Conservation (phyloP, 2,113 vertebrate species). For the Cacatua alba region DNA sequence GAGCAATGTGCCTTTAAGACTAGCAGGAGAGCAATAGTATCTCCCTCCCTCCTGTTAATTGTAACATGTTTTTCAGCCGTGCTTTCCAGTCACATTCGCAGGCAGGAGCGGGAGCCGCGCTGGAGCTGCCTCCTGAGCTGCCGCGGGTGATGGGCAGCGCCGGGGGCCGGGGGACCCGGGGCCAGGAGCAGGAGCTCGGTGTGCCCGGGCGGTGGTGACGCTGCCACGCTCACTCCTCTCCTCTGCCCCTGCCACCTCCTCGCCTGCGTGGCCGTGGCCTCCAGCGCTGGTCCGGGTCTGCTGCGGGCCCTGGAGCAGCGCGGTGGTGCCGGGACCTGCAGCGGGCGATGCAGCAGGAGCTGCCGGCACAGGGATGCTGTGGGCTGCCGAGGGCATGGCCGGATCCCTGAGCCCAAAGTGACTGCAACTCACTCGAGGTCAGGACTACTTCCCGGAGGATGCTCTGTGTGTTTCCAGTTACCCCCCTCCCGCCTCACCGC, state of each 20-base stretch:
- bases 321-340: neutral
- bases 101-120: slow-evolving; percentile 27
- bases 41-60: slow-evolving; percentile 71
- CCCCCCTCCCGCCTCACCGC: neutral
- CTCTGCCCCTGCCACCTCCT: neutral
- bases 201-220: neutral
- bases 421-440: slow-evolving; percentile 34
- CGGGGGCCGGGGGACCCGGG: neutral
- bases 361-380: neutral
- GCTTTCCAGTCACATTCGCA: slow-evolving; percentile 70
- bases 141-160: neutral
- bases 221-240: neutral
- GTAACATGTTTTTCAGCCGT: slow-evolving; percentile 64
- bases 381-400: neutral
- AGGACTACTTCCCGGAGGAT: slow-evolving; percentile 30
- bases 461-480: neutral
- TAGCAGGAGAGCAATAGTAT: slow-evolving; percentile 64
- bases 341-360: neutral
- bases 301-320: neutral
- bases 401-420: neutral
- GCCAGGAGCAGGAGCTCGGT: neutral
- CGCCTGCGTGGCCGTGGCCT: neutral
- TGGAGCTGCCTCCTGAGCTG: neutral
- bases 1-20: slow-evolving; percentile 69
- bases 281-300: neutral